Base-by-base conservation (phyloP, 2,888 invertebrate species). In the Eristalis pertinax region DNA sequence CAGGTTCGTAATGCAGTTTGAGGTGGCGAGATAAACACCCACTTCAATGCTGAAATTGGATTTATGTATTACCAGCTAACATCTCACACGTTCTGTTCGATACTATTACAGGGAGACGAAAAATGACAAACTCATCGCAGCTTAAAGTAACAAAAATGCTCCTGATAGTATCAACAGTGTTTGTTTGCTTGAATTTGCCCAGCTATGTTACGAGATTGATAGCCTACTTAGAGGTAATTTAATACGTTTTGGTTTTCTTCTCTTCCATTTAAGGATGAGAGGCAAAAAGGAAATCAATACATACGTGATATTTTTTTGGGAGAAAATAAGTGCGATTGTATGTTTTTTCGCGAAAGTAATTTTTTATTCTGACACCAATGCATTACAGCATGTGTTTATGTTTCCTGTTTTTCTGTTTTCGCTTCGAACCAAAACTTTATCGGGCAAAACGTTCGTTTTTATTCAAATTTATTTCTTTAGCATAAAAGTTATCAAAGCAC, bases 121-220 rank as follows among this genome's bases (percentile, higher is more conserved):
- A 92, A 81, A 91, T 91, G 32, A 92, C 92, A 22, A 93, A 93
- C 73, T 94, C 94, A 67, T 94, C 95, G 0, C 96, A 96, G 91
- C 94, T 95, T 26, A 95, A 95, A 90, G 94, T 97, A 86, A 97
- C 97, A 50, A 95, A 96, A 91, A 97, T 97, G 96, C 93, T 98
- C 78, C 94, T 98, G 32, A 94, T 97, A 73, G 97, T 97, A 0
- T 97, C 97, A 1, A 95, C 96, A 0, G 96, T 96, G 0, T 97
- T 96, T 92, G 95, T 97, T 11, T 94, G 95, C 63, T 94, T 97
- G 72, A 97, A 97, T 92, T 91, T 97, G 79, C 97, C 97, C 0
- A 96, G 96, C 38, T 97, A 96, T 92, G 94, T 95, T 70, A 94
- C 97, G 93, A 94, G 97, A 79, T 93, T 96, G 35, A 92, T 95